Base-by-base conservation (phyloP, 2,113 vertebrate species). In the Ameiurus melas region DNA sequence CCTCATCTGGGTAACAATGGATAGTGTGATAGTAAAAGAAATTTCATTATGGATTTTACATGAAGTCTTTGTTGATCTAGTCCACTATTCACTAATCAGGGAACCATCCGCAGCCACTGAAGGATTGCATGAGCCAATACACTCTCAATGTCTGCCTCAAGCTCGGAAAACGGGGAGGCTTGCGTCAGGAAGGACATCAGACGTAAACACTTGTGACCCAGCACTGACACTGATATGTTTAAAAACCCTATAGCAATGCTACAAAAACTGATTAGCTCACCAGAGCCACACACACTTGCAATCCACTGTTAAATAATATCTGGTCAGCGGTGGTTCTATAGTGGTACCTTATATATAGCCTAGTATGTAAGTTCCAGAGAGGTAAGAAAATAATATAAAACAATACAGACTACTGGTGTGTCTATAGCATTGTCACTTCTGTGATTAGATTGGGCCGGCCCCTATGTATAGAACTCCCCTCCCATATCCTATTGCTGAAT, bases 401-500 rank as follows among this genome's bases (percentile, higher is more conserved):
- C 5, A 27, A 7, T 78, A 78, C 39, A 78, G 75, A 78, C 43
- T n/a, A 25, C 43, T 51, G 22, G 25, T 14, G 43, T 51, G 22
- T n/a, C 75, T 78, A 43, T 77, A 78, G 12, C 25, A 1, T 12
- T 51, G 75, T 51, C 25, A 78, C 4, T 2, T 73, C 55, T 39
- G 60, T 75, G 53, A 47, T 71, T 66, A 71, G 33, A 87, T 58
- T 30, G 78, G 33, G 14, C 64, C 1, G 51, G 53, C 22, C 43
- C 64, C 33, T 70, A 43, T 71, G n/a, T 43, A 55, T 58, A n/a
- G 30, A 81, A 14, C 33, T 19, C 36, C n/a, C 39, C 55, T 64
- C 39, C 9, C 12, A 30, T 64, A 39, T 19, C 47, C 20, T 30
- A 85, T 85, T 58, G 19, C 87, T 85, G 73, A 88, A 30, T 70